Conservation (phyloP, 2,113 vertebrate genomes). For the Crotalus horridus region DNA sequence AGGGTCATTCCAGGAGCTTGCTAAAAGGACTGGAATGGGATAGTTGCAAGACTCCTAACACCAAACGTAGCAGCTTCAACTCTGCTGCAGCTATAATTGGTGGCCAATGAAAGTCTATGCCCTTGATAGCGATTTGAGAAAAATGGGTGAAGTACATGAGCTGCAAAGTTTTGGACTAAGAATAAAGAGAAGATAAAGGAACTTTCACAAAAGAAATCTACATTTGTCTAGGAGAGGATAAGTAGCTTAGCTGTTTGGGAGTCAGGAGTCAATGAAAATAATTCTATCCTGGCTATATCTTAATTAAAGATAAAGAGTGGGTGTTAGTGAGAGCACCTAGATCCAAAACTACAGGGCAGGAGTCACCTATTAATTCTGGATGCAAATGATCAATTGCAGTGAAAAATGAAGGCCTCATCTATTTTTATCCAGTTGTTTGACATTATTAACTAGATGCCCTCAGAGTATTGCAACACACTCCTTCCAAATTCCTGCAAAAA, state of each 20-base stretch:
- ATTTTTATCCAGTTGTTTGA: not conserved
- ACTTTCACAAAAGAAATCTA: not conserved
- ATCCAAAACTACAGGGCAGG: not conserved
- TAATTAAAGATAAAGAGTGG: too few relatives aligned
- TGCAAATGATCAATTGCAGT: not conserved
- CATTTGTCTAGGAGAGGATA: not conserved
- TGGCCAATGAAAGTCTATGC: not conserved
- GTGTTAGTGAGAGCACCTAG: too few relatives aligned
- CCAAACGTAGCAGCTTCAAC: not conserved
- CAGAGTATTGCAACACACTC: not conserved
- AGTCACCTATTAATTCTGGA: not conserved
- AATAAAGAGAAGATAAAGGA: not conserved
- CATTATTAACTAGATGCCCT: not conserved
- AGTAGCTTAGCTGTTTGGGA: not conserved
- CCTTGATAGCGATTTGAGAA: not conserved
- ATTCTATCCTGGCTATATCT: too few relatives aligned
- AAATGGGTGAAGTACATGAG: not conserved
- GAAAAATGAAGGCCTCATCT: not conserved
- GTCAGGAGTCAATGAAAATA: not conserved
- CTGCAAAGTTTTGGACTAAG: not conserved
- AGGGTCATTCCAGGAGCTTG: not conserved
- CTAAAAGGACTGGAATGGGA: not conserved
- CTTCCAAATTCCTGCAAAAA: not conserved
- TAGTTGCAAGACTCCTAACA: not conserved
- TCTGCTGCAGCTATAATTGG: not conserved